Evolutionary conservation across 35 echinoderm and acorn worm genomes (phyloP).

Genomic region (Nesometra sesokonis): DNA sequence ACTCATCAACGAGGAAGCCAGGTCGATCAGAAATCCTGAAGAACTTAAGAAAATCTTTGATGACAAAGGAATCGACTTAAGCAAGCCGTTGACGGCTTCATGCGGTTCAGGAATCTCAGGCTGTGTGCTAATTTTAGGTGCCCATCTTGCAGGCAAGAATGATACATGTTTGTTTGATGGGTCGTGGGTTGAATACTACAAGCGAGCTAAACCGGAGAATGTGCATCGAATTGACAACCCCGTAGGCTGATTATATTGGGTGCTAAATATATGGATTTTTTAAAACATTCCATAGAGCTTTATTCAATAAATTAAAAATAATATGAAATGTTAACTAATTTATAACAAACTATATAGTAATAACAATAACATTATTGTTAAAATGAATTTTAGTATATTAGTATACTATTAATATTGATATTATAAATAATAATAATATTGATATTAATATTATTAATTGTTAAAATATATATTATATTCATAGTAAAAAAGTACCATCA

Average conservation of each 20-base stretch:
- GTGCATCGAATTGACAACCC: not conserved
- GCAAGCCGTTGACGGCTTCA: constrained; percentile 50
- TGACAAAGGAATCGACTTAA: constrained; percentile 51
- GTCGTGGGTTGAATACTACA: constrained; percentile 76
- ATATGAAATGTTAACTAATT: too few relatives aligned
- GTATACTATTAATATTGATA: too few relatives aligned
- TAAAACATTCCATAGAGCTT: too few relatives aligned
- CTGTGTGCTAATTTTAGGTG: constrained; percentile 54
- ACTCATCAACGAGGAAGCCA: constrained; percentile 36
- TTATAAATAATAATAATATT: too few relatives aligned
- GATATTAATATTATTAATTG: too few relatives aligned
- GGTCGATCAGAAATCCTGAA: constrained; percentile 42
- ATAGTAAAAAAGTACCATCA: too few relatives aligned
- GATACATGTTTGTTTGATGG: constrained; percentile 71
- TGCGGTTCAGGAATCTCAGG: constrained; percentile 75
- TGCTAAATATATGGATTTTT: too few relatives aligned
- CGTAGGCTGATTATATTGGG: not conserved
- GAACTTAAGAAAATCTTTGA: constrained; percentile 46
- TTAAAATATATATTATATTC: too few relatives aligned
- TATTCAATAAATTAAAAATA: too few relatives aligned
- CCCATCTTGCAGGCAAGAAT: constrained; percentile 49
- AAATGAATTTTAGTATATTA: too few relatives aligned
- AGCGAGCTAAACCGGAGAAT: constrained; percentile 1
- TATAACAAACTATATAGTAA: too few relatives aligned
- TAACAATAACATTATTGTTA: too few relatives aligned